Percentiles rank a stretch among this genome's conserved stretches.
phyloP scores from a whole-genome alignment of 2,888 invertebrate species.

The Heteropelma amictum region DNA sequence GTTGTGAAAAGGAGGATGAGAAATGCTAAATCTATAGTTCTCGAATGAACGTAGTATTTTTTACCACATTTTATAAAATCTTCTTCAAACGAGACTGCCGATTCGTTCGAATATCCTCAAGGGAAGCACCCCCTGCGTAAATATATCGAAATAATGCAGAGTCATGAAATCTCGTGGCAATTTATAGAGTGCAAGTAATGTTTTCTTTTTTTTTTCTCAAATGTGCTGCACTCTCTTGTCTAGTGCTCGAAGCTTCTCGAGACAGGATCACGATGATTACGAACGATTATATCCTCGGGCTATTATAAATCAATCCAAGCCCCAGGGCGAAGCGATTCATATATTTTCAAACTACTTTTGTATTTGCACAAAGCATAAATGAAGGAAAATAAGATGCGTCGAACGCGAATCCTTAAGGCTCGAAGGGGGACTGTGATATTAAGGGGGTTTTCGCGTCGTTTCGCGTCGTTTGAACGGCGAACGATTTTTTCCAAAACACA shows the following conservation, averaged over 20 bases:
- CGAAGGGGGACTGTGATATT: no score
- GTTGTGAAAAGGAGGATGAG: no score
- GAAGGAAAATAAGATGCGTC: neutral
- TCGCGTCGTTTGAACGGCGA: constrained; percentile 12
- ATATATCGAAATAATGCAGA: neutral
- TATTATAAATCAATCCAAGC: constrained; percentile 19
- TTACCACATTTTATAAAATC: no score
- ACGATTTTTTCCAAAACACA: constrained; percentile 1
- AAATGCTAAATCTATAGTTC: no score
- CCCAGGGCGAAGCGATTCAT: neutral
- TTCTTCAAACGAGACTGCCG: no score
- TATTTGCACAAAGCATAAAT: neutral
- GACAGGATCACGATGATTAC: constrained; percentile 20
- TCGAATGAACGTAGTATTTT: no score
- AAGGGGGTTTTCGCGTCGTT: no score
- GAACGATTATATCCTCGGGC: constrained; percentile 10
- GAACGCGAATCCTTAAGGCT: no score
- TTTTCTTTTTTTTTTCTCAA: constrained; percentile 3
- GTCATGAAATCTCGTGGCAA: constrained; percentile 39
- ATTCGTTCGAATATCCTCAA: neutral
- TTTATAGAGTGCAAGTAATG: constrained; percentile 44
- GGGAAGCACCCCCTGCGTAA: neutral
- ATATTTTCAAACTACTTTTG: neutral
- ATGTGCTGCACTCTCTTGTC: constrained; percentile 16
- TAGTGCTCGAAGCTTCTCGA: constrained; percentile 2